phyloP scores from a whole-genome alignment of 2,113 vertebrate genomes.

The Cebidichthys violaceus region DNA sequence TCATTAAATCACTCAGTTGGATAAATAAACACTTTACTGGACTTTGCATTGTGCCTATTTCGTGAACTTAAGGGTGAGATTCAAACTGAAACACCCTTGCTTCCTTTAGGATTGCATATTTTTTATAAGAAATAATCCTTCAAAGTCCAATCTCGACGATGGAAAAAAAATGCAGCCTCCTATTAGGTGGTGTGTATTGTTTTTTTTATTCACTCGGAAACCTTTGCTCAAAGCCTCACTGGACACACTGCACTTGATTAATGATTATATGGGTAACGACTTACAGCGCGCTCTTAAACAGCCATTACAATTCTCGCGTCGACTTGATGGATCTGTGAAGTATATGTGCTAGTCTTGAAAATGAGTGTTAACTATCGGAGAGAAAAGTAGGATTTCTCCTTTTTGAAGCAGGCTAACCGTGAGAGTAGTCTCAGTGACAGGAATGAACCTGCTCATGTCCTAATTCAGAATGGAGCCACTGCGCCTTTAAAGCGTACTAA shows the following conservation, averaged over 20 bases:
- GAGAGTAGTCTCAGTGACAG: background rate
- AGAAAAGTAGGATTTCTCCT: slow-evolving; percentile 3
- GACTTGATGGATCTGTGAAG: background rate
- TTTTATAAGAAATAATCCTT: background rate
- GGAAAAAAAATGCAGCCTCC: slow-evolving; percentile 18
- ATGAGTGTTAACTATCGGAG: background rate
- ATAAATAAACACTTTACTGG: slow-evolving; percentile 44
- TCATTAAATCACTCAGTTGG: slow-evolving; percentile 35
- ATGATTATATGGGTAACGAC: slow-evolving; percentile 71
- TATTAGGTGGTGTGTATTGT: background rate
- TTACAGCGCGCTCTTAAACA: slow-evolving; percentile 47
- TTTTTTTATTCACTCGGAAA: slow-evolving; percentile 45
- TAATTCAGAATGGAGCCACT: slow-evolving; percentile 75
- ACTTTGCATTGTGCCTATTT: background rate
- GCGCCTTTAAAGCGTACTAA: slow-evolving; percentile 84
- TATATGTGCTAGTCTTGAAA: background rate
- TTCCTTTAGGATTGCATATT: slow-evolving; percentile 2
- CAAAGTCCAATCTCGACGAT: slow-evolving; percentile 30
- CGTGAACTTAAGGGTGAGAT: background rate
- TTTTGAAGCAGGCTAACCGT: background rate
- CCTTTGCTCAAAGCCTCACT: slow-evolving; percentile 68
- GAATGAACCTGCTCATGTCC: slow-evolving; percentile 72
- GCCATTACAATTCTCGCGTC: slow-evolving; percentile 30
- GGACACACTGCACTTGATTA: slow-evolving; percentile 62
- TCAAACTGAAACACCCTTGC: background rate